Base-by-base conservation (phyloP, 2,797 vertebrate genomes). In the Coranthus polyacanthus region DNA sequence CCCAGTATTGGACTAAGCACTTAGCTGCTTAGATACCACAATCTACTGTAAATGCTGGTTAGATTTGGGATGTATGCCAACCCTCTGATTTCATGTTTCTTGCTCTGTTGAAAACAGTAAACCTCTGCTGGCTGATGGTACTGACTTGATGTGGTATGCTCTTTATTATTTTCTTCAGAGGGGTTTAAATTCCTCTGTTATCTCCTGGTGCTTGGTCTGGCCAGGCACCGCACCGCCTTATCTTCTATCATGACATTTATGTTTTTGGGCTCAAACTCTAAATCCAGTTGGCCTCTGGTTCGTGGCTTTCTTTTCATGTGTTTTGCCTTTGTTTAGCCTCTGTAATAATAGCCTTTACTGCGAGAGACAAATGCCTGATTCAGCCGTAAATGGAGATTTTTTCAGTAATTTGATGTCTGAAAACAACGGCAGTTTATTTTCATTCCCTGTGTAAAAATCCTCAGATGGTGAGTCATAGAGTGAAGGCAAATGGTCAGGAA, bases 401-500 rank as follows among this genome's bases (percentile, higher is more conserved):
- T 53, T 57, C 54, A 52, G 84, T 82, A 75, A 83, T 86, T 63
- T 50, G 79, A 87, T 82, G 79, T 85, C 75, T 76, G 77, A 84
- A 87, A 88, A 87, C 79, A 90, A 76, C 11, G 24, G 65, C 45
- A 52, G 84, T 85, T 92, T 91, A 89, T 92, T 89, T 88, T 91
- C 67, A 76, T 87, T 85, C 71, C 56, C 52, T n/a, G 60, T 72
- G 75, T 80, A 69, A 78, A 87, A 88, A 78, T 86, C 85, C 72
- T 88, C 47, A 18, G 43, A 79, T 78, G 80, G 68, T 90, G 89
- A 90, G 81, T 92, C 89, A 91, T 76, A 45, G 60, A 65, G 57
- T 1, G 34, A 59, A 66, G 69, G 71, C 61, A 57, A 89, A 73
- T 17, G 66, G 78, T 85, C 84, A 80, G 87, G 64, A 81, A 85